Evolutionary conservation across 2,113 vertebrate species (phyloP), one percentile per base, ranked within the genome.

Genomic region (Gymnarchus niloticus): DNA sequence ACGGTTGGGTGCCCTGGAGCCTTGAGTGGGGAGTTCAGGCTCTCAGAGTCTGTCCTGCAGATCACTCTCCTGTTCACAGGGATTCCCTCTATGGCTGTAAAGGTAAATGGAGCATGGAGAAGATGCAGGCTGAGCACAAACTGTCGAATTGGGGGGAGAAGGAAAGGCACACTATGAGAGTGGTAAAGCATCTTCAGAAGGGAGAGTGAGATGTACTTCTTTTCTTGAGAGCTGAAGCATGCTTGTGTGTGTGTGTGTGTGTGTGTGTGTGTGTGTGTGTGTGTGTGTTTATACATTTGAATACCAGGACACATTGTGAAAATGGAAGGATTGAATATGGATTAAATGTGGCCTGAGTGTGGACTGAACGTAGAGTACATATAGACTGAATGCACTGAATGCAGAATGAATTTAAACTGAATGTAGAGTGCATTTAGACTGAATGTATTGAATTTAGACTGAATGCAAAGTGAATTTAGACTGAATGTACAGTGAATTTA

Each of bases 221-320:
- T 88, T 49, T 21, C 46, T 49, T 37, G 46, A 44, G 0, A 54
- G 17, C 46, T 51, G 33, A 10, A 59, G 49, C 56, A 17, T 65
- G n/a, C 48, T 46, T 61, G 65, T 84, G 21, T 21, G n/a, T 87
- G 82, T 65, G n/a, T 80, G 37, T 80, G 86, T 86, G 85, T 89
- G 52, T 56, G 6, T 54, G 8, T 61, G 54, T 65, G 54, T 81
- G 5, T n/a, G 23, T 87, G 78, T 56, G 19, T 80, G 37, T 80
- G 85, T 87, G 73, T 57, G 0, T 81, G 78, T 21, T 23, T 25
- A n/a, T 51, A 19, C 80, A 54, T 33, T 33, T 19, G 17, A 33
- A 19, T 44, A 33, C 49, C n/a, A 49, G 76, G 7, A 81, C 41
- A 78, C 6, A 81, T 81, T 17, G 9, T 81, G 3, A 44, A 33